These are phyloP conservation scores for Mythimna lalbum DNA, from an alignment of 2,888 invertebrate genomes.

Conservation along the genomic window DNA sequence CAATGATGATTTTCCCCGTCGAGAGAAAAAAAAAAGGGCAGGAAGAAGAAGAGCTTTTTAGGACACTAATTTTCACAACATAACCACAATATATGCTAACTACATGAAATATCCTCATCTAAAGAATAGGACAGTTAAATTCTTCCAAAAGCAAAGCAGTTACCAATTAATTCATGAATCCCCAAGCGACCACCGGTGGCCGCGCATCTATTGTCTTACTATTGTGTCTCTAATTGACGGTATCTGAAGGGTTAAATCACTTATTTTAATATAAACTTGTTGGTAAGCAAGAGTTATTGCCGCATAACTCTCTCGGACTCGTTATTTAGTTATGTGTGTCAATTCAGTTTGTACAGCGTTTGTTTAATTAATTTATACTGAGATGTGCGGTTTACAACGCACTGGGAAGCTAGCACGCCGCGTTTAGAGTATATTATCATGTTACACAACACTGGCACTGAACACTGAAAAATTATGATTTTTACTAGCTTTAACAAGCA, in stretches of 20 bases:
- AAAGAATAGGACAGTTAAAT: background rate
- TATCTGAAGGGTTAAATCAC: too few relatives aligned
- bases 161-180: conserved; percentile 14
- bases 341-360: conserved; percentile 53
- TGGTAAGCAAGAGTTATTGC: conserved; percentile 43
- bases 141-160: background rate
- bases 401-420: background rate
- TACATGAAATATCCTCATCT: background rate
- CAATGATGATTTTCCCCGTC: too few relatives aligned
- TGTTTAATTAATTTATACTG: conserved; percentile 58
- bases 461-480: too few relatives aligned
- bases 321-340: conserved; percentile 56
- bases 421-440: too few relatives aligned
- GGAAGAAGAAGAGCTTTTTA: too few relatives aligned
- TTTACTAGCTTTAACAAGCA: too few relatives aligned
- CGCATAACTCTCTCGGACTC: conserved; percentile 38
- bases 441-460: too few relatives aligned
- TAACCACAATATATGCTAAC: background rate
- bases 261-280: conserved; percentile 28
- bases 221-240: too few relatives aligned
- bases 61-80: too few relatives aligned
- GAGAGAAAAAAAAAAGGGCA: too few relatives aligned
- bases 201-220: too few relatives aligned
- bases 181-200: too few relatives aligned
- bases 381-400: conserved; percentile 21